Conservation (phyloP, 2,113 vertebrate species). For the Fregata magnificens region DNA sequence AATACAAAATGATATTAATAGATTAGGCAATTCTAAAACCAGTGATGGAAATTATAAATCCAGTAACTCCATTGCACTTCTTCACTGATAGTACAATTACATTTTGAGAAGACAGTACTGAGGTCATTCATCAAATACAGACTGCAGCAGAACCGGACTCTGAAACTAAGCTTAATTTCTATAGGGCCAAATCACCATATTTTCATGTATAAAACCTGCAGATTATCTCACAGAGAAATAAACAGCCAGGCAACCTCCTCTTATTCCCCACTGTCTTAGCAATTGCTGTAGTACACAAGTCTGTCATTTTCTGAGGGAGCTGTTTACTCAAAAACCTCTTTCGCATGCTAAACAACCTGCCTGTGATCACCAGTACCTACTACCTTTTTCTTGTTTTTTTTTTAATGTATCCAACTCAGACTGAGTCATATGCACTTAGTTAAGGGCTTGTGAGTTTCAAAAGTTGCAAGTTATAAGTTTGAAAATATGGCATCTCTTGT, state of each 20-base stretch:
- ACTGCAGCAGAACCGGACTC: background rate
- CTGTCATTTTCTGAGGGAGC: background rate
- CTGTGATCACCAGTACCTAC: background rate
- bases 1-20: background rate
- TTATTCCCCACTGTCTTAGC: background rate
- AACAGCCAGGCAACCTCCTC: background rate
- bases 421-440: background rate
- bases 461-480: background rate
- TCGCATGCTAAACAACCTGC: background rate
- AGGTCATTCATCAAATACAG: background rate
- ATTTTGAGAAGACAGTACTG: background rate
- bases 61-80: background rate
- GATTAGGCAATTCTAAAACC: background rate
- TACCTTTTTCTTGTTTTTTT: background rate
- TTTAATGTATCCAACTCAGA: background rate
- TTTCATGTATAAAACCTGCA: constrained; percentile 40
- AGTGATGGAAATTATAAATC: background rate
- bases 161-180: background rate
- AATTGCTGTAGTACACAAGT: background rate
- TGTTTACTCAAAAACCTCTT: background rate
- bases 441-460: background rate
- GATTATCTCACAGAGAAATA: background rate
- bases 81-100: background rate
- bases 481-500: background rate
- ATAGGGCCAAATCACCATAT: background rate